Evolutionary conservation across 1,140 invertebrate genomes (phyloP).

Genomic region (Lepidotrigona ventralis): DNA sequence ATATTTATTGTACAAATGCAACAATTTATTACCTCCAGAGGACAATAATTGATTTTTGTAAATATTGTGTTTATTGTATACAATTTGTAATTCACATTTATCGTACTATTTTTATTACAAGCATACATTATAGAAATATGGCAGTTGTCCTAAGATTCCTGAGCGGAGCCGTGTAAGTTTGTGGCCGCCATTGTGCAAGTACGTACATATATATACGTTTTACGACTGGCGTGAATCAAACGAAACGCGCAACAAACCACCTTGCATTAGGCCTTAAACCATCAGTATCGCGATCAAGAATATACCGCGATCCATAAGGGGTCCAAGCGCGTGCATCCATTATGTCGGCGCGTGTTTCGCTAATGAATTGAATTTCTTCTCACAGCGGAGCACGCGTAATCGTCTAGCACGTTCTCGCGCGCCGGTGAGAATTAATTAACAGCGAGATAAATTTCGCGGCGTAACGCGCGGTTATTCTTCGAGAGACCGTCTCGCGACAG

Average conservation of each 20-base stretch:
- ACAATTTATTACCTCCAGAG: no score
- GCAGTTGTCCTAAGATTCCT: no score
- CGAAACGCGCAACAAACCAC: background rate
- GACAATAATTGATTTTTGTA: no score
- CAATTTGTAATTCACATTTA: no score
- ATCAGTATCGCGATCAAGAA: background rate
- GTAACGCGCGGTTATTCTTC: constrained; percentile 7
- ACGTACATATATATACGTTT: background rate
- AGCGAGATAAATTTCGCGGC: constrained; percentile 27
- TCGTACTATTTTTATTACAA: no score
- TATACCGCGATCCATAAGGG: background rate
- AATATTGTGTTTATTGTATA: no score
- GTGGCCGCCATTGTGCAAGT: no score
- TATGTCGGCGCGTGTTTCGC: background rate
- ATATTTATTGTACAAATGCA: no score
- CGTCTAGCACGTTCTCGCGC: constrained; percentile 23
- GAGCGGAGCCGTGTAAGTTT: no score
- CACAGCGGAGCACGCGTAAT: constrained; percentile 23
- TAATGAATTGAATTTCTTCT: constrained; percentile 41
- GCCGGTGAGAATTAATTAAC: constrained; percentile 39
- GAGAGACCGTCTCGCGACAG: constrained; percentile 29
- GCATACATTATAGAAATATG: no score
- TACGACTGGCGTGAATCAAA: background rate
- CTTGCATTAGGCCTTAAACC: background rate
- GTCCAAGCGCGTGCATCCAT: background rate